phyloP scores from a whole-genome alignment of 2,113 vertebrate genomes.

The Tetrax tetrax region DNA sequence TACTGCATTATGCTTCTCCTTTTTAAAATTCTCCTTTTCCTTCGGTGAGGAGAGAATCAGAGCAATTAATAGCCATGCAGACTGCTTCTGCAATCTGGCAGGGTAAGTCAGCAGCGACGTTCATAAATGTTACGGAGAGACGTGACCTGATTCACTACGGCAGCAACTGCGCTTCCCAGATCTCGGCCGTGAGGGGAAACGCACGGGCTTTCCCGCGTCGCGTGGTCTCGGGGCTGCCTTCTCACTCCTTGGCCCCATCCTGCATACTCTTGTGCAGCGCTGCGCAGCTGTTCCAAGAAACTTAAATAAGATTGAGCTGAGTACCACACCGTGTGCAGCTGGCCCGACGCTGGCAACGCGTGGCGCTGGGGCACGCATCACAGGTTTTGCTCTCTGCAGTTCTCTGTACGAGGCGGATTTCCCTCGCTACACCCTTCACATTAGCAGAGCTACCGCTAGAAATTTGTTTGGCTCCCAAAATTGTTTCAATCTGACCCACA shows the following conservation, averaged over 20 bases:
- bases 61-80: neutral
- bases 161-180: neutral
- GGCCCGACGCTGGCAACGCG: rapidly evolving
- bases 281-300: neutral
- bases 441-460: neutral
- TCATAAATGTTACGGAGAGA: neutral
- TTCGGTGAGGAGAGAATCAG: neutral
- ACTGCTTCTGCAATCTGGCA: neutral
- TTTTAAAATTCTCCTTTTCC: neutral
- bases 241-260: neutral
- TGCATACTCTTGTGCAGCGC: neutral
- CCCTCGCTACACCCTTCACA: neutral
- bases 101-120: neutral
- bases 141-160: neutral
- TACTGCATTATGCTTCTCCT: neutral
- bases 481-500: neutral
- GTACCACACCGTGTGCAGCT: neutral
- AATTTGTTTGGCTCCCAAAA: neutral
- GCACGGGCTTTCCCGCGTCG: neutral
- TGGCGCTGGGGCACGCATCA: rapidly evolving
- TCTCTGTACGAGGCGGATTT: neutral
- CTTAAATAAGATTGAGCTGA: neutral
- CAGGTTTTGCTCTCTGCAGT: neutral
- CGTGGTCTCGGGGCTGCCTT: neutral
- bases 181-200: rapidly evolving